phyloP scores from a whole-genome alignment of 2,113 vertebrate genomes.

The Peromyscus californicus region DNA sequence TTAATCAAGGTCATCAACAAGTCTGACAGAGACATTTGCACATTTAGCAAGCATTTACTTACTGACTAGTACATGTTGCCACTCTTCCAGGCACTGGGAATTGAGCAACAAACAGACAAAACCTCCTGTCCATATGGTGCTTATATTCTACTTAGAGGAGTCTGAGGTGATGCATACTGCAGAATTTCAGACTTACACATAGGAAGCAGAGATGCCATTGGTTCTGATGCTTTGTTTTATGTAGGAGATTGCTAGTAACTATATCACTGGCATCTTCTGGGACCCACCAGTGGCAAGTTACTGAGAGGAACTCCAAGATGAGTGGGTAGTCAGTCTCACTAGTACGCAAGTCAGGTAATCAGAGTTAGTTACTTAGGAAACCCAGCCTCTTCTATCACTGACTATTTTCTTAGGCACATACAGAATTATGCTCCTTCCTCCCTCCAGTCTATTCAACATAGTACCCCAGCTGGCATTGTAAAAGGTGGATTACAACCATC shows the following conservation, averaged over 20 bases:
- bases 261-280: background rate
- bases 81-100: background rate
- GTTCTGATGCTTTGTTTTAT: background rate
- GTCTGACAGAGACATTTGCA: background rate
- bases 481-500: background rate
- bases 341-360: background rate
- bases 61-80: background rate
- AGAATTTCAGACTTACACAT: background rate
- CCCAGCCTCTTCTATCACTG: background rate
- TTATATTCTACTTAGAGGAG: background rate
- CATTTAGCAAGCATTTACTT: background rate
- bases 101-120: background rate
- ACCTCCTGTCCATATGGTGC: background rate
- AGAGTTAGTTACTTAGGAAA: background rate
- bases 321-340: background rate
- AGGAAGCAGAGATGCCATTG: background rate
- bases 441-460: background rate
- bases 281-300: background rate
- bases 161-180: background rate
- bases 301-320: background rate
- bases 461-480: background rate
- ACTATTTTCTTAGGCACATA: constrained; percentile 5
- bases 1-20: background rate
- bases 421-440: background rate
- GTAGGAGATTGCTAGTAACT: background rate